Percentiles rank a stretch among this genome's conserved stretches.
These are phyloP conservation scores for Zeugodacus cucurbitae DNA, from an alignment of 1,140 invertebrate species.

Conservation along the genomic window DNA sequence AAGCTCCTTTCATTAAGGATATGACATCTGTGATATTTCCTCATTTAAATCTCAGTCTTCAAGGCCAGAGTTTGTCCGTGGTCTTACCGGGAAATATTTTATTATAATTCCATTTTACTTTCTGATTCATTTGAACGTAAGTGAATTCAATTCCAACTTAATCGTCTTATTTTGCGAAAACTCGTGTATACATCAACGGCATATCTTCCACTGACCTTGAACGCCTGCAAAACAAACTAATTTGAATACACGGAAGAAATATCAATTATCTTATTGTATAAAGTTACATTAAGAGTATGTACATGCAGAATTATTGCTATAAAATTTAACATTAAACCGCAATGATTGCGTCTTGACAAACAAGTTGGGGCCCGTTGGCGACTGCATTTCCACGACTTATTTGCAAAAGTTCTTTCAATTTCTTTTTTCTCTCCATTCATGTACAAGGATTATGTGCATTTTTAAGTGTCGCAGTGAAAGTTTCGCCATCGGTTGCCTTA, in stretches of 20 bases:
- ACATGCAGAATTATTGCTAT: not conserved
- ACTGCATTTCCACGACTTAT: not conserved
- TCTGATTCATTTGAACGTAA: too few relatives aligned
- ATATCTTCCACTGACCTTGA: too few relatives aligned
- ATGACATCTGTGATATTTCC: too few relatives aligned
- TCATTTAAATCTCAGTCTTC: too few relatives aligned
- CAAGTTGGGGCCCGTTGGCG: not conserved
- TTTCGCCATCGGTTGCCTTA: not conserved
- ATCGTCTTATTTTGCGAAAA: too few relatives aligned
- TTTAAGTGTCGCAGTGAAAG: conserved; percentile 21
- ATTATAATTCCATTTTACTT: too few relatives aligned
- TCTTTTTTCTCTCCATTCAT: not conserved
- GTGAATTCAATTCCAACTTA: too few relatives aligned
- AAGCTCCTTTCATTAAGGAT: too few relatives aligned
- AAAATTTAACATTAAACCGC: not conserved
- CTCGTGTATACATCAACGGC: too few relatives aligned
- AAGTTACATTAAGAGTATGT: not conserved
- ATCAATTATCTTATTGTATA: not conserved
- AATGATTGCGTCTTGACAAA: not conserved
- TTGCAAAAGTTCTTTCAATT: not conserved
- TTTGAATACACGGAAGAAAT: not conserved
- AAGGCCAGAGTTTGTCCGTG: too few relatives aligned
- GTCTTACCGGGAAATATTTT: too few relatives aligned
- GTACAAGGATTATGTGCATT: conserved; percentile 22
- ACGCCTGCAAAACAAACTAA: too few relatives aligned